Evolutionary conservation across 2,113 vertebrate species (phyloP).

Genomic region (Hyaena hyaena): DNA sequence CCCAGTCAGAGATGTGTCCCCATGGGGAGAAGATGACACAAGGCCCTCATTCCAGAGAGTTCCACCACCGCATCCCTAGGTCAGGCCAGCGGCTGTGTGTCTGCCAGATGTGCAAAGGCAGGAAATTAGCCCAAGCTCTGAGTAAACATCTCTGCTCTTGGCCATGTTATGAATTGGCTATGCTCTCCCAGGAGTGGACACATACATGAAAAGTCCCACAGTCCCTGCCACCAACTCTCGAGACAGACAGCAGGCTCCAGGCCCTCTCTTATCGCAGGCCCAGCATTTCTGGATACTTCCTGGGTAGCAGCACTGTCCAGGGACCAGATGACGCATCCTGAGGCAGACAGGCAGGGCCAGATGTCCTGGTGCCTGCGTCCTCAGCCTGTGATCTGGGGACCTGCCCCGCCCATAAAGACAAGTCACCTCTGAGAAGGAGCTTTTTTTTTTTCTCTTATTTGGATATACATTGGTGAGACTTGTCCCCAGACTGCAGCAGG

Average conservation of each 20-base stretch:
- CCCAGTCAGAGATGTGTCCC: background rate
- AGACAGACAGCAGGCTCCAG: background rate
- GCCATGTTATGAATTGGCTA: background rate
- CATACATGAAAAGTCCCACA: background rate
- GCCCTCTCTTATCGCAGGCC: background rate
- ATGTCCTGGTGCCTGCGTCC: rapidly evolving
- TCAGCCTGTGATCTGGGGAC: background rate
- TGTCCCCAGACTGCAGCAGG: background rate
- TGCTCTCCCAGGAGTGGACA: background rate
- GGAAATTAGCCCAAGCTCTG: slow-evolving; percentile 55
- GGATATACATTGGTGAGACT: background rate
- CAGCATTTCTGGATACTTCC: background rate
- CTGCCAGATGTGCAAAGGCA: slow-evolving; percentile 50
- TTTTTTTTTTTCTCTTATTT: background rate
- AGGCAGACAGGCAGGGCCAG: background rate
- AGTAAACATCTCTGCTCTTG: slow-evolving; percentile 52
- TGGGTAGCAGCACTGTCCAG: background rate
- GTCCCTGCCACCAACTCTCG: background rate
- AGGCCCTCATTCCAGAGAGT: background rate
- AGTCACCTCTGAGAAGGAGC: background rate
- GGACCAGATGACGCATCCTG: background rate
- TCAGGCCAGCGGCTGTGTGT: background rate
- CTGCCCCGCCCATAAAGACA: background rate
- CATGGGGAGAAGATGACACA: background rate
- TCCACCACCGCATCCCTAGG: background rate